phyloP scores from a whole-genome alignment of 2,797 vertebrate genomes.

The Gymnothorax javanicus region DNA sequence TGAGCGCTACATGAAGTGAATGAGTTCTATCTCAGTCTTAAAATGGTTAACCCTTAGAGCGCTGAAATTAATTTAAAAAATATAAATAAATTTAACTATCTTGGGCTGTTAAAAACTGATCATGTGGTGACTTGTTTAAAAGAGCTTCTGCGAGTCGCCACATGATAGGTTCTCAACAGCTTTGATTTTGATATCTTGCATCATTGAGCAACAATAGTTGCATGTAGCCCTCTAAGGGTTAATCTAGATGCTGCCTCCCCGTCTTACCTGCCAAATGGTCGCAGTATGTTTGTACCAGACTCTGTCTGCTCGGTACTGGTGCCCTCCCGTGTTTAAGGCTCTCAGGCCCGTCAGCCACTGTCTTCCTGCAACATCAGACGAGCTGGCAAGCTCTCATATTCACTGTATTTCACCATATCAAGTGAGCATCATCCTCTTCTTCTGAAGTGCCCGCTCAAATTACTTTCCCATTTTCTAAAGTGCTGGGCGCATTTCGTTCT shows the following conservation, averaged over 20 bases:
- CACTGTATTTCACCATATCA: neutral
- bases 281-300: neutral
- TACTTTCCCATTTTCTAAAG: conserved; percentile 28
- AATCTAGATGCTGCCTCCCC: conserved; percentile 31
- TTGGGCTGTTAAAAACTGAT: too few relatives aligned
- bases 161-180: too few relatives aligned
- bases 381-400: neutral
- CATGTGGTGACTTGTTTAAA: too few relatives aligned
- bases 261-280: neutral
- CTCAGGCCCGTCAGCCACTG: neutral
- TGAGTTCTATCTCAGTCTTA: conserved; percentile 30
- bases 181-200: too few relatives aligned
- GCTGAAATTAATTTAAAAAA: too few relatives aligned
- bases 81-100: too few relatives aligned
- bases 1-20: conserved; percentile 30
- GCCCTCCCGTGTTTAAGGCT: neutral
- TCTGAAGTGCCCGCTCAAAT: conserved; percentile 19
- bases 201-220: too few relatives aligned
- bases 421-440: neutral
- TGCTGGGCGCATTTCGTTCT: conserved; percentile 16
- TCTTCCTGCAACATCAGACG: neutral
- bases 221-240: neutral
- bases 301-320: too few relatives aligned
- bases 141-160: too few relatives aligned
- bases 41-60: neutral